Percentiles rank a stretch among this genome's conserved stretches.
Evolutionary conservation across 2,113 vertebrate genomes (phyloP).

Genomic region (Nettapus auritus): DNA sequence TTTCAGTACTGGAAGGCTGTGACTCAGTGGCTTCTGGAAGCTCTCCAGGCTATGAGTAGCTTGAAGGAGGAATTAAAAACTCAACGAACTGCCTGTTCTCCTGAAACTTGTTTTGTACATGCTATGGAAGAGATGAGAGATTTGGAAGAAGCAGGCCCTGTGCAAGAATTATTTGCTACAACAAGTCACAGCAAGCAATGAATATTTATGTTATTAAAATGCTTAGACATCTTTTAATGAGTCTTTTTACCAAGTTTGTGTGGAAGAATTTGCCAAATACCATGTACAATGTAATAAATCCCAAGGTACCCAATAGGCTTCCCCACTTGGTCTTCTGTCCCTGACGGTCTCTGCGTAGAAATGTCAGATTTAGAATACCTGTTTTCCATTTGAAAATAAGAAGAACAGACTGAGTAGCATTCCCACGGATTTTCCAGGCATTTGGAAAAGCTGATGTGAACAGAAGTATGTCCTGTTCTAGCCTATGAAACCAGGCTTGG

Average conservation of each 20-base stretch:
- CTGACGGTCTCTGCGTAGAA: background rate
- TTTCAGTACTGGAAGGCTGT: slow-evolving; percentile 36
- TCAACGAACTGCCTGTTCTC: background rate
- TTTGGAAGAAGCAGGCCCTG: background rate
- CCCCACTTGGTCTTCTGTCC: background rate
- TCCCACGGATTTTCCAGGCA: background rate
- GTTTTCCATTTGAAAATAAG: background rate
- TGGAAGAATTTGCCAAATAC: background rate
- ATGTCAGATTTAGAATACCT: background rate
- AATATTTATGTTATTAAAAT: background rate
- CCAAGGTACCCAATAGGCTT: background rate
- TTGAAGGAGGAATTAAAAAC: slow-evolving; percentile 34
- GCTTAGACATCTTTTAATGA: background rate
- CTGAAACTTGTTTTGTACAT: slow-evolving; percentile 20
- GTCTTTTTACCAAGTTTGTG: background rate
- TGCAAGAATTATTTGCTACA: background rate
- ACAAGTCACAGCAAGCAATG: background rate
- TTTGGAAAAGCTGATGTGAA: background rate
- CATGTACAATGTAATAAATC: background rate
- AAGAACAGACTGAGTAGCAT: background rate
- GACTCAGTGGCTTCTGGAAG: slow-evolving; percentile 44
- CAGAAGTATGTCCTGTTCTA: background rate
- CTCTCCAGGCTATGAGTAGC: slow-evolving; percentile 37
- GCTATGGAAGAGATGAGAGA: slow-evolving; percentile 10
- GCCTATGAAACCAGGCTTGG: background rate